Conservation (phyloP, 2,113 vertebrate genomes). For the Peucedramus taeniatus region DNA sequence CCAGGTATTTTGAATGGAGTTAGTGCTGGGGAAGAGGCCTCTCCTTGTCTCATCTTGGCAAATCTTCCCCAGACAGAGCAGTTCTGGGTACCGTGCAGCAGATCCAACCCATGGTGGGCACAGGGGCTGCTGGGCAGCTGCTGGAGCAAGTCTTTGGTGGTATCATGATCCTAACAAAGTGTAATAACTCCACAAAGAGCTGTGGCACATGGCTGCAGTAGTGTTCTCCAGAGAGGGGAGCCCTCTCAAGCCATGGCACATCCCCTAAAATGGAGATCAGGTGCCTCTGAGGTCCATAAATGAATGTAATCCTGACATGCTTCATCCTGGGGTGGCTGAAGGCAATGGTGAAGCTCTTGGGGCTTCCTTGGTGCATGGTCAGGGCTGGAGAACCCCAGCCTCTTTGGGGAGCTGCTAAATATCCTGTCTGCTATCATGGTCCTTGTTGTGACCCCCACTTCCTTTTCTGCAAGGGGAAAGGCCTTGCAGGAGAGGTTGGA, state of each 20-base stretch:
- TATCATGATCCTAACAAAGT: neutral
- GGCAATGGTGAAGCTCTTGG: neutral
- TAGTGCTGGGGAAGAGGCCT: neutral
- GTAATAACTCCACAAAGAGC: neutral
- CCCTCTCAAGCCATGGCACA: neutral
- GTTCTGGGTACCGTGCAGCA: accelerated
- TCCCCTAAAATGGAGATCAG: neutral
- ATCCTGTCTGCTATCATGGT: accelerated
- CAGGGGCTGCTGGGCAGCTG: accelerated
- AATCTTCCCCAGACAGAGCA: neutral
- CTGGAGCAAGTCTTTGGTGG: neutral
- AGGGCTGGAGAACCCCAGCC: neutral
- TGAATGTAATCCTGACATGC: accelerated
- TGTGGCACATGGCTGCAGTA: accelerated
- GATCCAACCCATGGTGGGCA: accelerated
- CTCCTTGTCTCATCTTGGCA: neutral
- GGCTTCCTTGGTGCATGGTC: accelerated
- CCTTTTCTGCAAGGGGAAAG: neutral
- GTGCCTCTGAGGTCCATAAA: neutral
- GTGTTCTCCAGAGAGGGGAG: neutral
- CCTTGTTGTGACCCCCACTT: neutral
- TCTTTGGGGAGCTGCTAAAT: neutral
- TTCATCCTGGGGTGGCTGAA: neutral
- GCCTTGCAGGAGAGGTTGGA: accelerated
- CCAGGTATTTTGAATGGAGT: neutral